phyloP scores from a whole-genome alignment of 2,113 vertebrate genomes.

The Tyto alba region DNA sequence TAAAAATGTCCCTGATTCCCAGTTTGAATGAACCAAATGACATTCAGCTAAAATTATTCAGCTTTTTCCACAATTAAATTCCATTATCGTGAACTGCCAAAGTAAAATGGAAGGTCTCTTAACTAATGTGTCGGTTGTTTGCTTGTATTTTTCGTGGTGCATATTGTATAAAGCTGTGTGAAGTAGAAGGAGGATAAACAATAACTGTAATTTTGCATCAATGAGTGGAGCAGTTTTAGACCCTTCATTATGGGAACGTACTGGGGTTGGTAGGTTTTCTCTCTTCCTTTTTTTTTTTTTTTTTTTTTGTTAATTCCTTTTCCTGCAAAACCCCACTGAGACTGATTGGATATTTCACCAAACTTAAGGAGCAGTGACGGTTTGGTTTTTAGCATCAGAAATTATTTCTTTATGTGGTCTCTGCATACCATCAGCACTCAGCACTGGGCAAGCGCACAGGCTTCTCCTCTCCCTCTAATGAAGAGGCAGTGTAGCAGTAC shows the following conservation, averaged over 20 bases:
- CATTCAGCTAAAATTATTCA: slow-evolving; percentile 81
- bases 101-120: slow-evolving; percentile 74
- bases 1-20: slow-evolving; percentile 80
- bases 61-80: slow-evolving; percentile 78
- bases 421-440: neutral
- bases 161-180: slow-evolving; percentile 57
- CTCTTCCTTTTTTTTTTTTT: neutral
- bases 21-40: slow-evolving; percentile 80
- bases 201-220: slow-evolving; percentile 60
- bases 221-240: slow-evolving; percentile 42
- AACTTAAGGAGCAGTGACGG: neutral
- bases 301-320: neutral
- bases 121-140: slow-evolving; percentile 75
- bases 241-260: slow-evolving; percentile 28
- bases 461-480: neutral
- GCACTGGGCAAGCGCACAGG: accelerated
- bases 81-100: slow-evolving; percentile 75
- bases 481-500: neutral
- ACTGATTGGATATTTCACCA: slow-evolving; percentile 28
- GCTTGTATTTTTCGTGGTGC: slow-evolving; percentile 38
- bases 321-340: neutral
- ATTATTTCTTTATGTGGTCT: neutral
- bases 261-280: neutral
- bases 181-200: slow-evolving; percentile 56
- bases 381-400: neutral